phyloP scores from a whole-genome alignment of 2,113 vertebrate species.

The Pterocles orientalis region DNA sequence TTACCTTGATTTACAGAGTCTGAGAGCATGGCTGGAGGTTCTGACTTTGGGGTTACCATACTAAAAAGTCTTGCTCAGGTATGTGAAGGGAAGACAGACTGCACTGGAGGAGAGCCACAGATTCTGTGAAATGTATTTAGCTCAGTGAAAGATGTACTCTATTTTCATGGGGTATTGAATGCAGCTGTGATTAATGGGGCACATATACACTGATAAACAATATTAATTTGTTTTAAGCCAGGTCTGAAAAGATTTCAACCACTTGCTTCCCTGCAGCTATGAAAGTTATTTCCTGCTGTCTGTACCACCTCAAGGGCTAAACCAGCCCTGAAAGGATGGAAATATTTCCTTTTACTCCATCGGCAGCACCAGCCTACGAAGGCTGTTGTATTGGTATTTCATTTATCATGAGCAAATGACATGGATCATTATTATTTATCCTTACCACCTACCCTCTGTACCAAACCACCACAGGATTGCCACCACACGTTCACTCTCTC shows the following conservation, averaged over 20 bases:
- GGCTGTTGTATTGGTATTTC: not conserved
- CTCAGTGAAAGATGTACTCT: constrained; percentile 46
- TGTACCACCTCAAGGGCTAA: constrained; percentile 23
- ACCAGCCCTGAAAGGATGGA: constrained; percentile 37
- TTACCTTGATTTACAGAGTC: not conserved
- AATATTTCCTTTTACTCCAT: not conserved
- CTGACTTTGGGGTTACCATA: not conserved
- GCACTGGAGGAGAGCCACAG: not conserved
- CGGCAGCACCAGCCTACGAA: not conserved
- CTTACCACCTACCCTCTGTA: not conserved
- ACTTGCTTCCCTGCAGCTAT: constrained; percentile 33
- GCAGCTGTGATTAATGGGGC: constrained; percentile 62
- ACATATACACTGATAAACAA: constrained; percentile 57
- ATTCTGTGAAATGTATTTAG: constrained; percentile 11
- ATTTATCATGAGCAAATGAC: constrained; percentile 26
- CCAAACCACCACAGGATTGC: not conserved
- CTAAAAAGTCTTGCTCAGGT: not conserved
- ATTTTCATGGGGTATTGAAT: constrained; percentile 41
- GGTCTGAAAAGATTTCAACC: constrained; percentile 54
- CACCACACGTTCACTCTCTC: not conserved
- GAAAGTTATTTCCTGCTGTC: constrained; percentile 55
- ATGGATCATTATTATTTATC: constrained; percentile 10
- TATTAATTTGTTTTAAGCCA: constrained; percentile 61
- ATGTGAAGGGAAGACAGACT: not conserved
- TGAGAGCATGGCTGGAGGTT: not conserved